These are phyloP conservation scores for Physocephala rufipes DNA, from an alignment of 2,888 invertebrate species.

Conservation along the genomic window DNA sequence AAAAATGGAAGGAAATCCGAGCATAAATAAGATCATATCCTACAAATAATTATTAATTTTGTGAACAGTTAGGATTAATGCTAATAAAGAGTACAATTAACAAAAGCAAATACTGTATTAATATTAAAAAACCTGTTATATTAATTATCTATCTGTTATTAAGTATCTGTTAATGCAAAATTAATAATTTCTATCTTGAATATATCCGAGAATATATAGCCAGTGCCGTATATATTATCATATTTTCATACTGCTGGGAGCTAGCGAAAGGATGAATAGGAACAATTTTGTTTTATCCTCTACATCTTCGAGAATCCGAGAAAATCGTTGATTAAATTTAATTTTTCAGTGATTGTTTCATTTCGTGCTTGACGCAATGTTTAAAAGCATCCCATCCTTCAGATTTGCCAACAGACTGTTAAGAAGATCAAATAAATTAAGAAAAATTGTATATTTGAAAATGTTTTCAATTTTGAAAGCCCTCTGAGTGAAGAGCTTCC, in stretches of 20 bases:
- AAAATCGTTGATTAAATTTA: not conserved
- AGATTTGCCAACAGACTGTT: conserved; percentile 85
- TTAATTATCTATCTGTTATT: not conserved
- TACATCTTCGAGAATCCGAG: not conserved
- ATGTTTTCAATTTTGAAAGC: not conserved
- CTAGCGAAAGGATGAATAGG: no score
- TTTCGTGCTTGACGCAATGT: conserved; percentile 88
- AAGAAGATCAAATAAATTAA: conserved; percentile 50
- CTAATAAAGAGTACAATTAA: not conserved
- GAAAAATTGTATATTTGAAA: not conserved
- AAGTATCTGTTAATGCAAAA: no score
- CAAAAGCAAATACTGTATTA: not conserved
- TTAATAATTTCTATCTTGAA: no score
- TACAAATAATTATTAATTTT: not conserved
- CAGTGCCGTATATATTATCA: no score
- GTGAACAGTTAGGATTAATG: conserved; percentile 4
- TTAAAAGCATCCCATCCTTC: conserved; percentile 96
- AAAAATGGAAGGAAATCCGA: no score
- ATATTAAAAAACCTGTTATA: not conserved
- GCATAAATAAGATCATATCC: no score
- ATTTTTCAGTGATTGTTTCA: conserved; percentile 65
- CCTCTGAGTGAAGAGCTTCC: not conserved
- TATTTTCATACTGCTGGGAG: no score
- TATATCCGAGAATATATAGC: no score
- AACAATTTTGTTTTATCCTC: not conserved